phyloP scores from a whole-genome alignment of 2,888 invertebrate genomes.

The Synanthedon tipuliformis region DNA sequence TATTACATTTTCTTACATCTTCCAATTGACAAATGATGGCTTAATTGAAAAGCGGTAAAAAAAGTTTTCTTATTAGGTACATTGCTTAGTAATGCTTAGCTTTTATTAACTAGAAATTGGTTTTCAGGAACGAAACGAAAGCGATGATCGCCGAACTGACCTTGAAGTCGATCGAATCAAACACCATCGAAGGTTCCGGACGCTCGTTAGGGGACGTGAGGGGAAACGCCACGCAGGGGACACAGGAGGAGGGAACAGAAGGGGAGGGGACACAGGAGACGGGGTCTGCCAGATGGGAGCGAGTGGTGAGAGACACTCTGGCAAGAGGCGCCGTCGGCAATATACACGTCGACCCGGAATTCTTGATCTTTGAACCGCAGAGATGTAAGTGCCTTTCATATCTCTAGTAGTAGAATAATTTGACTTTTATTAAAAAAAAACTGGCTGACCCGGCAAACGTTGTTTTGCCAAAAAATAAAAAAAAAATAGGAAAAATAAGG shows the following conservation, averaged over 20 bases:
- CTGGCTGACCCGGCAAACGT: no score
- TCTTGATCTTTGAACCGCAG: conserved; percentile 78
- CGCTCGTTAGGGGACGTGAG: conserved; percentile 27
- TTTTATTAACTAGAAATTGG: background rate
- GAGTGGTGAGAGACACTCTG: conserved; percentile 77
- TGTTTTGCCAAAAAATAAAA: no score
- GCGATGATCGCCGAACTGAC: conserved; percentile 82
- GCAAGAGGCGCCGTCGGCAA: conserved; percentile 81
- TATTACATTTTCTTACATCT: no score
- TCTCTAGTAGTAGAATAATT: no score
- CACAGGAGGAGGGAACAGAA: conserved; percentile 16
- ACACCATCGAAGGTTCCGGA: conserved; percentile 70
- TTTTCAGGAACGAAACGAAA: conserved; percentile 63
- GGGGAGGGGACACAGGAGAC: conserved; percentile 24
- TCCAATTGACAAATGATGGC: background rate
- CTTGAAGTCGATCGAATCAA: conserved; percentile 78
- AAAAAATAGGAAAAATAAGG: no score
- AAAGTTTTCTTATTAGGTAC: no score
- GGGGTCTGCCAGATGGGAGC: conserved; percentile 48
- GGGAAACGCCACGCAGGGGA: conserved; percentile 13
- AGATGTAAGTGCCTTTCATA: conserved; percentile 69
- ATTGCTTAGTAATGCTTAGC: no score
- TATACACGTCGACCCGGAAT: conserved; percentile 84
- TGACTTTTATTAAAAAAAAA: no score
- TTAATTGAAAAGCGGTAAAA: no score